phyloP scores from a whole-genome alignment of 1,140 invertebrate species.

The Apolygus lucorum region DNA sequence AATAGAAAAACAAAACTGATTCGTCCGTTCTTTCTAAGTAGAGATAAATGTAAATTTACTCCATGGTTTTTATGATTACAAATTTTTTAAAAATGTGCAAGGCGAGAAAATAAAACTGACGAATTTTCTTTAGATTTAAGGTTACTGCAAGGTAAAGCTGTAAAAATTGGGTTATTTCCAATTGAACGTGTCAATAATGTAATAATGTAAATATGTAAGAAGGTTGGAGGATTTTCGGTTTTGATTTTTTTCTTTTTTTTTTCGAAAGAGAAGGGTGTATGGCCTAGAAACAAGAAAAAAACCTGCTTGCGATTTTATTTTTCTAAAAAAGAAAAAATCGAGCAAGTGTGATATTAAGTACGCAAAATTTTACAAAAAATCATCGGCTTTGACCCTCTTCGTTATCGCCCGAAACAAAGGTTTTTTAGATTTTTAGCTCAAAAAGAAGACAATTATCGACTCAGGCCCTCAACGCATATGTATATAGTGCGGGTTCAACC shows the following conservation, averaged over 20 bases:
- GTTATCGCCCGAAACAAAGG: no score
- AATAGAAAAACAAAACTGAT: slow-evolving; percentile 3
- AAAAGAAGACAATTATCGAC: no score
- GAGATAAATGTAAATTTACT: neutral
- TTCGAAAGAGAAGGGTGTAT: neutral
- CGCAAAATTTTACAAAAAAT: no score
- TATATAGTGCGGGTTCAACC: no score
- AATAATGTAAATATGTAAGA: slow-evolving; percentile 8
- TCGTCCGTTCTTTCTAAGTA: slow-evolving; percentile 10
- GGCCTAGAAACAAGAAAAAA: neutral
- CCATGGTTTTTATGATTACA: neutral
- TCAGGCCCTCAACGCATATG: no score
- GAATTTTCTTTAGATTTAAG: neutral
- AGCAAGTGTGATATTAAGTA: neutral
- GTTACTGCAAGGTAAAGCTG: neutral
- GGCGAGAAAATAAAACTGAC: slow-evolving; percentile 4
- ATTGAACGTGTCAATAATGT: neutral
- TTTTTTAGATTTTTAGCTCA: no score
- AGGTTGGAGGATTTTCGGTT: neutral
- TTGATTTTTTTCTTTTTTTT: neutral
- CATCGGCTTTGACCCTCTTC: no score
- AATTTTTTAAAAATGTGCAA: neutral
- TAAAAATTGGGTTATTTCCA: neutral
- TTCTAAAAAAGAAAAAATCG: neutral
- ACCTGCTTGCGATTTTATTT: neutral